Evolutionary conservation across 2,113 vertebrate species (phyloP), one percentile per base, ranked within the genome.

Genomic region (Chunga burmeisteri): DNA sequence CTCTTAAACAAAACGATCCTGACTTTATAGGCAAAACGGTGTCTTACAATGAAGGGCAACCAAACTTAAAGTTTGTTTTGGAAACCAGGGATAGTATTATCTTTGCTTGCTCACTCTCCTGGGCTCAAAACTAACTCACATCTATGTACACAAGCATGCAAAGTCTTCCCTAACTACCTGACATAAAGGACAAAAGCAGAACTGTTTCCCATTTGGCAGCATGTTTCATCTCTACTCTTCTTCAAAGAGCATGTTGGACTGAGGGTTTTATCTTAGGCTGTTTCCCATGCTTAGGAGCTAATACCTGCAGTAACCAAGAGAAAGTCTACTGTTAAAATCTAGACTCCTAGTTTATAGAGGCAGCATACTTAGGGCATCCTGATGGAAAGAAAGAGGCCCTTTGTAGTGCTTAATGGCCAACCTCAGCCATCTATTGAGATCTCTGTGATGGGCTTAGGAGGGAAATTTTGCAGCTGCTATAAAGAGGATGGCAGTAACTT

Each of bases 1-100:
- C 82, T 88, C 81, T 93, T 81, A 88, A 87, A 94, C 90, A 91
- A 88, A 97, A 88, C 0, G 16, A 65, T 88, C 59, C 90, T 62
- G 92, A 63, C 81, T 95, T 94, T 86, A 40, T 21, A 72, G 68
- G 80, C 36, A 65, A 78, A 93, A 81, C 7, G 23, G 49, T 86
- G 50, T 82, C 88, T 90, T 92, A 22, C 30, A 95, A 88, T 66
- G 74, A 87, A 94, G 63, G 79, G 14, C 88, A 92, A 86, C 82
- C 29, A 73, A 88, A 90, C 81, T 62, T 50, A 12, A 30, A 79
- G 36, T 72, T 91, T 91, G 78, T 63, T 90, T 90, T 92, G 68
- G 90, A 93, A 94, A 88, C 49, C 81, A 58, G n/a, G 15, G 20
- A 11, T 32, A 34, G 71, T 46, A 44, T 66, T 90, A 53, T 73